Base-by-base conservation (phyloP, 1,140 invertebrate species). In the Dendrolimus punctatus region DNA sequence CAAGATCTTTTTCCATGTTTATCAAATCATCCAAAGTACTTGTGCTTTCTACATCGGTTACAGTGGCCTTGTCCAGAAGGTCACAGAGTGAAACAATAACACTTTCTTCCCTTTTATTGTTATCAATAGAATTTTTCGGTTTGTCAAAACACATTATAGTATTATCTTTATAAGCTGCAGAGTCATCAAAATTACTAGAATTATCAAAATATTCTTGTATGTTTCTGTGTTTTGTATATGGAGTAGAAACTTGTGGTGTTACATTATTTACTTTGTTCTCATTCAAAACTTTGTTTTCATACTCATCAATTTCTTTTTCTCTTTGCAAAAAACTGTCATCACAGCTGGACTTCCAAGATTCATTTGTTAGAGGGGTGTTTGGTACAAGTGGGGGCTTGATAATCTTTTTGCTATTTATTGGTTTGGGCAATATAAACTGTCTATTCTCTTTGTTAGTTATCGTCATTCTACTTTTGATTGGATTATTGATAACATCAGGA, bases 111-210 rank as follows among this genome's bases (percentile, higher is more conserved):
- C 70, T 68, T 38, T 66, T 66, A 43, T 53, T 65, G 7, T 71
- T 61, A 8, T 71, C 60, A 40, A 70, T 62, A 39, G 8, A 48
- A 2, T 46, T 37, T 36, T 62, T 48, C 9, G 58, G 36, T 62
- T 80, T 72, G 7, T 82, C 77, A 68, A 85, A 82, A 53, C 59
- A 66, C 70, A 80, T 76, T 9, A 85, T 78, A 39, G 80, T 81
- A 40, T 76, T 71, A 46, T 82, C 68, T 52, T 71, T 57, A 37
- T 60, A 68, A 0, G 61, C 9, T 5, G 54, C 58, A 45, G 71
- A 76, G 45, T 54, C 76, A 1, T 82, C 73, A 37, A 66, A 46
- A 48, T 64, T 58, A 60, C 59, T 60, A 6, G 75, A 74, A 40
- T 77, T 60, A 44, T 75, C 76, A n/a, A 81, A 77, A 49, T 62